Evolutionary conservation across 2,797 vertebrate genomes (phyloP).

Genomic region (Chromis chromis): DNA sequence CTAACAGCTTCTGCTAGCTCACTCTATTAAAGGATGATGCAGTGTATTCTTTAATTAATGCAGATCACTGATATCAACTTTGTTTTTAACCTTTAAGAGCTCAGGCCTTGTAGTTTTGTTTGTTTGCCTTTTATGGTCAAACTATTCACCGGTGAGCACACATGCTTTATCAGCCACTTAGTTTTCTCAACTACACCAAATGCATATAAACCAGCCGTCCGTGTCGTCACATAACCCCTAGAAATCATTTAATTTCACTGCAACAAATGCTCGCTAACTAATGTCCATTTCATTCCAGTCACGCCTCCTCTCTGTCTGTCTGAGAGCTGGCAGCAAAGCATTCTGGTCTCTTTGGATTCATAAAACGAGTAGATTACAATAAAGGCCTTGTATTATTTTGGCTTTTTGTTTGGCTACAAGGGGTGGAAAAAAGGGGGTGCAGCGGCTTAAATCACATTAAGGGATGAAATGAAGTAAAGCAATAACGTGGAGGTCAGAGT

Average conservation of each 20-base stretch:
- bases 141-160: constrained; percentile 43
- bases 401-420: constrained; percentile 27
- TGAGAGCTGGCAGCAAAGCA: constrained; percentile 5
- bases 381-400: constrained; percentile 30
- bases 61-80: background rate
- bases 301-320: background rate
- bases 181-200: background rate
- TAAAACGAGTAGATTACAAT: constrained; percentile 42
- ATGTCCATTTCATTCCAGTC: constrained; percentile 22
- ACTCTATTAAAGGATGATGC: background rate
- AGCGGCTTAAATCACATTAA: constrained; percentile 41
- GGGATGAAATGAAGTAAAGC: constrained; percentile 29
- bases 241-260: background rate
- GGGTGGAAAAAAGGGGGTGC: constrained; percentile 9
- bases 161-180: background rate
- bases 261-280: background rate
- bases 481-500: background rate
- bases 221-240: background rate
- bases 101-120: background rate
- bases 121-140: constrained; percentile 75
- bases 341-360: constrained; percentile 24
- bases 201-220: background rate
- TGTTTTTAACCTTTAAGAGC: background rate
- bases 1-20: constrained; percentile 24
- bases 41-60: constrained; percentile 5